Evolutionary conservation across 2,113 vertebrate species (phyloP), one percentile per base, ranked within the genome.

Genomic region (pig (Sus scrofa)): DNA sequence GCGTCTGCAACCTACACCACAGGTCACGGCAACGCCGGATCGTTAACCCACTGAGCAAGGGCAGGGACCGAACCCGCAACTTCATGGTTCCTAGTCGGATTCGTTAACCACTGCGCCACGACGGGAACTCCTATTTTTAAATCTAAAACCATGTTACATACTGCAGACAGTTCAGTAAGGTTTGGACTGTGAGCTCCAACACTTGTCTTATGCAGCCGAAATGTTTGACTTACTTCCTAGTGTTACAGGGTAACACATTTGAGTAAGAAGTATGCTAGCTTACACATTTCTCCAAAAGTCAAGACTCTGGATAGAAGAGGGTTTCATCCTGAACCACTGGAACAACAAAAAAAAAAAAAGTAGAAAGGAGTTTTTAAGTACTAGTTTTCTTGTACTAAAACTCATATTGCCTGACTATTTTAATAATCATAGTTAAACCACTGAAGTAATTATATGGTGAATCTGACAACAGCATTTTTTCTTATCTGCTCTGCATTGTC

Each of bases 321-420:
- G 50, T 62, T 73, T 39, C 27, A 89, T 68, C 37, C 50, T 73
- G 24, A 68, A 37, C 8, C 12, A 39, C 44, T 54, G 37, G 58
- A 67, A 39, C 24, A 44, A 44, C 4, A 44, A n/a, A 15, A 91
- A 77, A 54, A 11, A 34, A 10, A 12, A 1, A 20, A 6, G 24
- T 7, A 18, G 2, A 2, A 14, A 11, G 26, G 3, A 30, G 58
- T 79, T 22, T 2, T n/a, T 16, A 37, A 88, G 16, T 19, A 4
- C 70, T 79, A 70, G 37, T 58, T 88, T 93, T 91, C 34, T 88
- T 63, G 30, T 39, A 85, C 54, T 88, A 75, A 93, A 91, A 91
- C 20, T n/a, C 6, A 54, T 60, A 65, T 52, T 6, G 1, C 16
- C 39, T 87, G 63, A 44, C 71, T 77, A 32, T 91, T 88, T 73